A percentile compares a stretch with the other conserved stretches of the same genome.
Conservation (phyloP, 2,797 vertebrate genomes). For the Ctenopoma kingsleyae region DNA sequence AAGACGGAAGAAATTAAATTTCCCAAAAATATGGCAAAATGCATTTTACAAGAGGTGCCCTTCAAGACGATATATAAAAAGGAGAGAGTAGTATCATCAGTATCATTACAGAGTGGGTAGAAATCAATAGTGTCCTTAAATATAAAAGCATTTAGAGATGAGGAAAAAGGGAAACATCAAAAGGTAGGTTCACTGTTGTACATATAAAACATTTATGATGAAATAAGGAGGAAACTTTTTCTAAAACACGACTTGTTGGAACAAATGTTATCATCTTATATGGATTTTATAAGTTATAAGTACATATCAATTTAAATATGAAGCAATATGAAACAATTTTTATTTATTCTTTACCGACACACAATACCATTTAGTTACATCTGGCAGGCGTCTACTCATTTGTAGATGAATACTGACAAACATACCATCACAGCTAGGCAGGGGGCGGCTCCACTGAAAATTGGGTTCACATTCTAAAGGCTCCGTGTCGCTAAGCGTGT, state of each 20-base stretch:
- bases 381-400: too few species aligned
- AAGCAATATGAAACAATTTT: slow-evolving; percentile 70
- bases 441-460: slow-evolving; percentile 97
- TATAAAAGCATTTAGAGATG: slow-evolving; percentile 74
- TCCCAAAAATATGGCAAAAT: slow-evolving; percentile 45
- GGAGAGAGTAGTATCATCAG: slow-evolving; percentile 62
- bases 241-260: slow-evolving; percentile 42
- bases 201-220: slow-evolving; percentile 67
- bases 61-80: slow-evolving; percentile 70
- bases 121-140: slow-evolving; percentile 80
- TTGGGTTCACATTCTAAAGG: slow-evolving; percentile 98
- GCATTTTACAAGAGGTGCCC: slow-evolving; percentile 64
- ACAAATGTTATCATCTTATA: slow-evolving; percentile 39
- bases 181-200: slow-evolving; percentile 29
- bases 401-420: slow-evolving; percentile 54
- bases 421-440: slow-evolving; percentile 97
- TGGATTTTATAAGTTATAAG: slow-evolving; percentile 56
- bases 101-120: slow-evolving; percentile 62
- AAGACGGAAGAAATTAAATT: slow-evolving; percentile 30
- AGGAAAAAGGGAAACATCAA: slow-evolving; percentile 62
- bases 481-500: slow-evolving; percentile 92
- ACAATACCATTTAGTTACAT: slow-evolving; percentile 54
- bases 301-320: slow-evolving; percentile 54
- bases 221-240: slow-evolving; percentile 61
- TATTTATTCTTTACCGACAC: too few species aligned